Conservation (phyloP, 2,888 invertebrate genomes). For the Drosophila tripunctata region DNA sequence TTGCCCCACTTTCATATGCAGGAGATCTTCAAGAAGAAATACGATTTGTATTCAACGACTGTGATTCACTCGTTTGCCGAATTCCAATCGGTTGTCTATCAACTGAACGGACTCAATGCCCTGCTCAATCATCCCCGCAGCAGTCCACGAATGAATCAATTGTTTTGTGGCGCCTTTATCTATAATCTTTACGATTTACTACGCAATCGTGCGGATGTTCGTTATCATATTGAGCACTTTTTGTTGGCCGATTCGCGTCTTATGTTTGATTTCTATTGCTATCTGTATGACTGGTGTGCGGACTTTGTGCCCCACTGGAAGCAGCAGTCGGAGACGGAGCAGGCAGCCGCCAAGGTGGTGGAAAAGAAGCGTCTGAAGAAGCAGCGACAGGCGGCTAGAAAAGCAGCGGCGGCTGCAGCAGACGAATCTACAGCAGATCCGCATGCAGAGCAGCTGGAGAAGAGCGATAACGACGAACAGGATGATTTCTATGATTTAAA, state of each 20-base stretch:
- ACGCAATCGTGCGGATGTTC: constrained; percentile 86
- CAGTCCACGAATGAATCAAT: constrained; percentile 86
- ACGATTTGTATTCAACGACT: constrained; percentile 78
- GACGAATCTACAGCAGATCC: constrained; percentile 56
- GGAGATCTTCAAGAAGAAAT: constrained; percentile 82
- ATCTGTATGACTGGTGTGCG: constrained; percentile 78
- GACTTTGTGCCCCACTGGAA: constrained; percentile 79
- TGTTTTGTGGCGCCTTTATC: constrained; percentile 90
- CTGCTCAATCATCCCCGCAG: constrained; percentile 87
- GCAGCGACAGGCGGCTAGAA: constrained; percentile 71
- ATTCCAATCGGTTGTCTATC: constrained; percentile 83
- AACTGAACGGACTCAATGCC: constrained; percentile 86
- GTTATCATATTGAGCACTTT: constrained; percentile 85
- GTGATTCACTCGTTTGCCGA: constrained; percentile 83
- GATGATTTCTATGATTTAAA: constrained; percentile 82
- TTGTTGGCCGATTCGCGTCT: constrained; percentile 81
- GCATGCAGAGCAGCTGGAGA: constrained; percentile 67
- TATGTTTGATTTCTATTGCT: constrained; percentile 82
- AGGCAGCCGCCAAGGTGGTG: constrained; percentile 41
- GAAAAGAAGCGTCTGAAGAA: constrained; percentile 78
- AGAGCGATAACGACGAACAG: constrained; percentile 54
- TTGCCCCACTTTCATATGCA: constrained; percentile 83
- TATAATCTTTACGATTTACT: constrained; percentile 89
- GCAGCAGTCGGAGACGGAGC: constrained; percentile 46
- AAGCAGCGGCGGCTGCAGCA: constrained; percentile 44